Percentiles rank a stretch among this genome's conserved stretches.
These are phyloP conservation scores for Spilarctia lutea DNA, from an alignment of 2,888 invertebrate species.

Conservation along the genomic window DNA sequence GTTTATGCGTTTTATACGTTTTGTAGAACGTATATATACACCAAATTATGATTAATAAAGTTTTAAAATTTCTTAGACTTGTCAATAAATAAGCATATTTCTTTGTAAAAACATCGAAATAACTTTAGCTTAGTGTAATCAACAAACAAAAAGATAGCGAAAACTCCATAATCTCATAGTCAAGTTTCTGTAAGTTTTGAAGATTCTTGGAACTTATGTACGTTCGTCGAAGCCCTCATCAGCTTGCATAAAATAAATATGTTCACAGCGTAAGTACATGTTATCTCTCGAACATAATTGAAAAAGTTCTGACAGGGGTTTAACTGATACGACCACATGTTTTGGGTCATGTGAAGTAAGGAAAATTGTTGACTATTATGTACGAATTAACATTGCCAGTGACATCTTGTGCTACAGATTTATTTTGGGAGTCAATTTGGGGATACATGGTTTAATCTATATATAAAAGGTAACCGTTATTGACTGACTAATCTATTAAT, in stretches of 20 bases:
- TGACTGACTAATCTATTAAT: too few species aligned
- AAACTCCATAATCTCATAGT: constrained; percentile 13
- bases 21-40: neutral
- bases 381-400: constrained; percentile 19
- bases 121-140: constrained; percentile 14
- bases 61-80: neutral
- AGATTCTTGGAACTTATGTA: constrained; percentile 31
- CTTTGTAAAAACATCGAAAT: neutral
- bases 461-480: too few species aligned
- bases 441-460: neutral
- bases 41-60: neutral
- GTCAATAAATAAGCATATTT: constrained; percentile 1
- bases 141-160: constrained; percentile 7
- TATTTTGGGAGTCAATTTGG: neutral
- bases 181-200: constrained; percentile 18
- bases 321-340: constrained; percentile 59
- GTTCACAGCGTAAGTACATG: constrained; percentile 65
- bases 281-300: constrained; percentile 78
- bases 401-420: neutral
- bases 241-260: constrained; percentile 74
- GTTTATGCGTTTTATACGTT: neutral
- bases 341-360: constrained; percentile 19
- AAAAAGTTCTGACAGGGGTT: constrained; percentile 82
- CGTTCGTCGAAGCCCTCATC: constrained; percentile 34
- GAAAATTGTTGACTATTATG: constrained; percentile 16